Evolutionary conservation across 2,797 vertebrate genomes (phyloP).

Genomic region (Rhincodon typus): DNA sequence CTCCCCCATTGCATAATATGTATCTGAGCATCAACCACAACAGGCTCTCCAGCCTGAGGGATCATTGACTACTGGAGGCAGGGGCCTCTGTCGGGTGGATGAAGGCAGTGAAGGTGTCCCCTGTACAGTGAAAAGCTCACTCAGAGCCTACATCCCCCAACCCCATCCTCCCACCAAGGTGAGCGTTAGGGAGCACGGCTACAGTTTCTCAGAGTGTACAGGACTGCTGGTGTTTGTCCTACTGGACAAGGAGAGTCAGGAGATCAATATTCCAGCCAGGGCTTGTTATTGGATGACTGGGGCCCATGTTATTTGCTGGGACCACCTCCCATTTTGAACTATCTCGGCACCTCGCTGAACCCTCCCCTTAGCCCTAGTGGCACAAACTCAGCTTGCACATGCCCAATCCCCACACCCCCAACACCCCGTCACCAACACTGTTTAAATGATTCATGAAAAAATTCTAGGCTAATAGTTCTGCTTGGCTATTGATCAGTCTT

Average conservation of each 20-base stretch:
- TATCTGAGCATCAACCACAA: background rate
- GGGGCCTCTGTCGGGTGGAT: background rate
- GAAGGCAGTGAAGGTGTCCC: background rate
- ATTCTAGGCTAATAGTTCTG: background rate
- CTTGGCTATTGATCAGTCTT: background rate
- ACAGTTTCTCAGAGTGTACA: background rate
- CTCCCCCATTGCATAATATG: background rate
- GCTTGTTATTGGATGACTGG: background rate
- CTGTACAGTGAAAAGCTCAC: background rate
- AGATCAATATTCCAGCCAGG: background rate
- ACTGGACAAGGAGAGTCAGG: background rate
- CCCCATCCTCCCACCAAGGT: background rate
- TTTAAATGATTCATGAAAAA: background rate
- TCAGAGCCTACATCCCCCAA: background rate
- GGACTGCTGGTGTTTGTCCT: too few relatives aligned
- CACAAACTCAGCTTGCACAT: background rate
- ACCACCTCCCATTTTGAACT: background rate
- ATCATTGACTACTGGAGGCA: background rate
- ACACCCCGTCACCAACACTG: background rate
- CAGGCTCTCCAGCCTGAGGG: background rate
- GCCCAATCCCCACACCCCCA: background rate
- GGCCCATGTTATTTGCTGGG: background rate
- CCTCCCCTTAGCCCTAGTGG: background rate
- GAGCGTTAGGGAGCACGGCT: background rate
- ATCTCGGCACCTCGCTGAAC: background rate